Percentiles rank a stretch among this genome's conserved stretches.
These are phyloP conservation scores for Connochaetes taurinus DNA, from an alignment of 2,113 vertebrate genomes.

Conservation along the genomic window DNA sequence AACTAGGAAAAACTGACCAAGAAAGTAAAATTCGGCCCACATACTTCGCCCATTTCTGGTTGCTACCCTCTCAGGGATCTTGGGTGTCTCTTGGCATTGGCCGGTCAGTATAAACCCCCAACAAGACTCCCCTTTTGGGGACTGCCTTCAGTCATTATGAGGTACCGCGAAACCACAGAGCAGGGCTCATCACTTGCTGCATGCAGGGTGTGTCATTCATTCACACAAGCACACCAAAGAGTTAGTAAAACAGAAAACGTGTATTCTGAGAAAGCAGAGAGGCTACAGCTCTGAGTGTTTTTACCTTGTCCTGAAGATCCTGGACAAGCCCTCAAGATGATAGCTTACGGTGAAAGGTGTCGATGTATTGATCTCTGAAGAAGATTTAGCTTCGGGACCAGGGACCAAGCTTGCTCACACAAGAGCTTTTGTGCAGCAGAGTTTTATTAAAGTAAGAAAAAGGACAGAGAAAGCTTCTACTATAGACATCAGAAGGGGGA, in stretches of 20 bases:
- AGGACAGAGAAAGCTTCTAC: background rate
- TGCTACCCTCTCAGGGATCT: background rate
- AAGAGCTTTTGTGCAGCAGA: background rate
- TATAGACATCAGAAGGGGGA: background rate
- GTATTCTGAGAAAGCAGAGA: background rate
- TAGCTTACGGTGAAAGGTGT: background rate
- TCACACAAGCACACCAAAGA: background rate
- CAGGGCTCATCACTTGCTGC: background rate
- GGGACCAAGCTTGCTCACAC: background rate
- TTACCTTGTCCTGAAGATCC: background rate
- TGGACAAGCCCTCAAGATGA: background rate
- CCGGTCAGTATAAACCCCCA: background rate
- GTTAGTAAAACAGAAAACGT: background rate
- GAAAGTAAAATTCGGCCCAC: background rate
- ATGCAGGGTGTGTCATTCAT: background rate
- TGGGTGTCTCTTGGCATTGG: background rate
- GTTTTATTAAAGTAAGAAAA: background rate
- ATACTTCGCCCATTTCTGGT: background rate
- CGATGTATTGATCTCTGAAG: background rate
- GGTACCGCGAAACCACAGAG: fast-evolving
- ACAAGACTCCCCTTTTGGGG: background rate
- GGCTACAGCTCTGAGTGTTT: background rate
- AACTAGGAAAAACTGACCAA: background rate
- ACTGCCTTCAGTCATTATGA: background rate
- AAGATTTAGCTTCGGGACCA: background rate